Base-by-base conservation (phyloP, 1,140 invertebrate genomes). In the Drosophila quadrilineata region DNA sequence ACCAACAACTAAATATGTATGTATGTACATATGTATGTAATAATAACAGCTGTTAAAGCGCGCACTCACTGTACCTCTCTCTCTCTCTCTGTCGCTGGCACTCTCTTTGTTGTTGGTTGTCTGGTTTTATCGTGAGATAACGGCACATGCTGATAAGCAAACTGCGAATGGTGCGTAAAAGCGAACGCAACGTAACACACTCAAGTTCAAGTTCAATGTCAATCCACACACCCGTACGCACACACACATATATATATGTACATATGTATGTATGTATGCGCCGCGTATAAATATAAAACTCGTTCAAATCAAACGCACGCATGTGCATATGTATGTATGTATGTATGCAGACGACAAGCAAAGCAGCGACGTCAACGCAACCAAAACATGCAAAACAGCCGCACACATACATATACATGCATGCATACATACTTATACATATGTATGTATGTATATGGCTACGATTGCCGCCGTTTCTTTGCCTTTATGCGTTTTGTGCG, bases 161-260 rank as follows among this genome's bases (percentile, higher is more conserved):
- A 36, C 19, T 6, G 21, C 64, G 64, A 67, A 67, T 35, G 58
- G 40, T 67, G 64, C 58, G 64, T 67, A 62, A 53, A 50, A 48
- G 33, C 50, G 35, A 22, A 50, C 46, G 56, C n/a, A 46, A 46
- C 41, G 35, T 28, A 57, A 52, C 28, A 57, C 60, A 28, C 31
- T 63, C 71, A 84, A 82, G 77, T 84, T 84, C 77, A 84, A 84
- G 79, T 84, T 84, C 77, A 82, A 82, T 82, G 77, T 82, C 64
- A 67, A 54, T 5, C 6, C 36, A 40, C 12, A 26, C 26, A 29
- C 9, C 16, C 26, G 6, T n/a, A 57, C 33, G n/a, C 36, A 43
- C n/a, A 38, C 8, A 3, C 22, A 19, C 31, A 17, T 29, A 24
- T 26, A 26, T 56, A 67, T 6, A 26, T 31, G 57, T 19, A 35